Evolutionary conservation across 1,140 invertebrate genomes (phyloP).

Genomic region (Neodiprion lecontei): DNA sequence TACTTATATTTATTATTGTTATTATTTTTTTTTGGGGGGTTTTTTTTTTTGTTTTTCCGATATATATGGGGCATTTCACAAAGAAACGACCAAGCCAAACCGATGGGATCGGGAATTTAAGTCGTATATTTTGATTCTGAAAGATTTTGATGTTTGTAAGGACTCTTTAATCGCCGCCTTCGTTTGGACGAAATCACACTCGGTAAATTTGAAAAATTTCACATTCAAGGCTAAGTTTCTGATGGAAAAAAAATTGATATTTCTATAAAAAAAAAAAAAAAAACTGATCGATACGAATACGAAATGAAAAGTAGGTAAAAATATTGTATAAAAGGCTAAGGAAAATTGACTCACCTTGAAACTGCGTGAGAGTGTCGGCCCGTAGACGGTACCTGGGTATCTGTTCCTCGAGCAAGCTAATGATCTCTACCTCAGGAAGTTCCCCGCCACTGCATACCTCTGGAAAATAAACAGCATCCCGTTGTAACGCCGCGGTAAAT

Average conservation of each 20-base stretch:
- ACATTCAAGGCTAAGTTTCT: too few species aligned
- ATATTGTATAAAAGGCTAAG: not conserved
- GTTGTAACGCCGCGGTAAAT: slow-evolving; percentile 10
- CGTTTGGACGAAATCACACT: too few species aligned
- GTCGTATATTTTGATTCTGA: too few species aligned
- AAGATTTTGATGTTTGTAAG: too few species aligned
- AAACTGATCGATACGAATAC: not conserved
- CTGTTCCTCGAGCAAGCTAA: slow-evolving; percentile 92
- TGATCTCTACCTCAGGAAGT: slow-evolving; percentile 91
- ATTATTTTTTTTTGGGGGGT: slow-evolving; percentile 5
- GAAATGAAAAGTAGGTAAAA: slow-evolving; percentile 17
- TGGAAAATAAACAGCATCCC: slow-evolving; percentile 57
- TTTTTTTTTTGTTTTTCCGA: not conserved
- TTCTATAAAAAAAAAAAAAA: slow-evolving; percentile 9
- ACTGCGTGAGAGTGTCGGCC: slow-evolving; percentile 93
- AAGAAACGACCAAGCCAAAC: not conserved
- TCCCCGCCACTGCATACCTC: slow-evolving; percentile 87
- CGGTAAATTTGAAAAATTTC: not conserved
- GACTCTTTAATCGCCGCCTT: too few species aligned
- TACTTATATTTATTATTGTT: slow-evolving; percentile 9
- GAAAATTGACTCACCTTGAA: slow-evolving; percentile 73
- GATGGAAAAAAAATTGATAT: not conserved
- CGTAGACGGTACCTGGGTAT: slow-evolving; percentile 93
- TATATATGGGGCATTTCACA: not conserved
- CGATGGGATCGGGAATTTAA: too few species aligned